Evolutionary conservation across 2,113 vertebrate species (phyloP).

Genomic region (Stegostoma tigrinum): DNA sequence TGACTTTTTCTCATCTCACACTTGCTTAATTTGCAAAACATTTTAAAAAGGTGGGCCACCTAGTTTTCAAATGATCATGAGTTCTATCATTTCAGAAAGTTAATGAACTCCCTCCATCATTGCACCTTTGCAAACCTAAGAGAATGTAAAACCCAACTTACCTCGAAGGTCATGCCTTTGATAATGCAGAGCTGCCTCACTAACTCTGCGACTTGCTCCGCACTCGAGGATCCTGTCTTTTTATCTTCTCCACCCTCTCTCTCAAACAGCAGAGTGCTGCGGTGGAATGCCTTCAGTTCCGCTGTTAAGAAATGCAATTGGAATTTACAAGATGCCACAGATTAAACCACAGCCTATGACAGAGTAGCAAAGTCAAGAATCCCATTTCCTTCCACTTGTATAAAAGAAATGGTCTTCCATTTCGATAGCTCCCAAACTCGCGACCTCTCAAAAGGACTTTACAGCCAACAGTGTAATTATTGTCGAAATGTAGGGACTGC

Average conservation of each 20-base stretch:
- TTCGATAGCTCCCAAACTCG: neutral
- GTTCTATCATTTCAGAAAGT: neutral
- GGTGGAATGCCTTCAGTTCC: slow-evolving; percentile 36
- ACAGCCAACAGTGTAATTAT: too few species aligned
- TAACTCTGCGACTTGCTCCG: slow-evolving; percentile 36
- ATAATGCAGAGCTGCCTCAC: slow-evolving; percentile 50
- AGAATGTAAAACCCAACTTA: slow-evolving; percentile 38
- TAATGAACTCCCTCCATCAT: neutral
- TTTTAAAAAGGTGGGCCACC: too few species aligned
- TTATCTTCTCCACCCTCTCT: slow-evolving; percentile 39
- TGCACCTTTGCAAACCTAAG: neutral
- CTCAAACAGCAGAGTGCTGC: slow-evolving; percentile 48
- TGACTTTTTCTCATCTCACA: too few species aligned
- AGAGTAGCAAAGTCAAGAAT: neutral
- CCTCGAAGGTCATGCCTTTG: slow-evolving; percentile 46
- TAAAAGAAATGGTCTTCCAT: neutral
- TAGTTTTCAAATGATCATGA: neutral
- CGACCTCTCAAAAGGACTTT: neutral
- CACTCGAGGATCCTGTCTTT: neutral
- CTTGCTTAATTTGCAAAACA: too few species aligned
- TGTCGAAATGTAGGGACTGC: neutral
- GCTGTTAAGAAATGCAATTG: slow-evolving; percentile 40
- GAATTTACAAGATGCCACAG: neutral
- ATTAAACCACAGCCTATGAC: neutral
- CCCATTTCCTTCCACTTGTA: neutral